phyloP scores from a whole-genome alignment of 2,113 vertebrate genomes.

The Petaurus breviceps region DNA sequence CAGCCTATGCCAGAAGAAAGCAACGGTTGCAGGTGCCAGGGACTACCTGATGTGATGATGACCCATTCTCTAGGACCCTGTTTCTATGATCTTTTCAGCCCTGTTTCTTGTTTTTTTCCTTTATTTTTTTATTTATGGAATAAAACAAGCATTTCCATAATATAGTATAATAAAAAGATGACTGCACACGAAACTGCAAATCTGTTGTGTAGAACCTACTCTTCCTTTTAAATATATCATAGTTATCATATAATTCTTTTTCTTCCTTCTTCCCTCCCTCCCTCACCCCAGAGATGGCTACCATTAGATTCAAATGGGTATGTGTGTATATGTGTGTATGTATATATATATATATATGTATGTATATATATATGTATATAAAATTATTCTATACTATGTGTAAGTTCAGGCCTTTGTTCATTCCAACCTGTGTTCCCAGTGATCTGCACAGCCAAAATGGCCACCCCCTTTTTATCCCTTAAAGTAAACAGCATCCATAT shows the following conservation, averaged over 20 bases:
- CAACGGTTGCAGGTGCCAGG: background rate
- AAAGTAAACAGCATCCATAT: constrained; percentile 4
- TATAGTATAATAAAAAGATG: background rate
- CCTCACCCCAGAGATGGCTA: too few species aligned
- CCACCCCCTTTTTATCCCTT: constrained; percentile 7
- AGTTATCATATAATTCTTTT: background rate
- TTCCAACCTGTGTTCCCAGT: background rate
- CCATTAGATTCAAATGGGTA: too few species aligned
- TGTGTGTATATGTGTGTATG: too few species aligned
- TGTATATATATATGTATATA: background rate
- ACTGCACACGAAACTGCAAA: background rate
- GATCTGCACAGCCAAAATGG: background rate
- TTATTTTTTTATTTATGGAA: background rate
- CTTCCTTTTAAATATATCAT: background rate
- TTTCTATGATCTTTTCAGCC: background rate
- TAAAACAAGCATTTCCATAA: background rate
- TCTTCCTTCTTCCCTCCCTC: background rate
- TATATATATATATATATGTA: too few species aligned
- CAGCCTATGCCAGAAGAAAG: background rate
- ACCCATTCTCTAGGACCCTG: background rate
- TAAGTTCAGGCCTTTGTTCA: background rate
- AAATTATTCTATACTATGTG: background rate
- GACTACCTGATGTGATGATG: background rate
- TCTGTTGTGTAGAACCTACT: background rate
- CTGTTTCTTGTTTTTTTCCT: background rate